phyloP scores from a whole-genome alignment of 2,888 invertebrate genomes.

The Campoplex nolae region DNA sequence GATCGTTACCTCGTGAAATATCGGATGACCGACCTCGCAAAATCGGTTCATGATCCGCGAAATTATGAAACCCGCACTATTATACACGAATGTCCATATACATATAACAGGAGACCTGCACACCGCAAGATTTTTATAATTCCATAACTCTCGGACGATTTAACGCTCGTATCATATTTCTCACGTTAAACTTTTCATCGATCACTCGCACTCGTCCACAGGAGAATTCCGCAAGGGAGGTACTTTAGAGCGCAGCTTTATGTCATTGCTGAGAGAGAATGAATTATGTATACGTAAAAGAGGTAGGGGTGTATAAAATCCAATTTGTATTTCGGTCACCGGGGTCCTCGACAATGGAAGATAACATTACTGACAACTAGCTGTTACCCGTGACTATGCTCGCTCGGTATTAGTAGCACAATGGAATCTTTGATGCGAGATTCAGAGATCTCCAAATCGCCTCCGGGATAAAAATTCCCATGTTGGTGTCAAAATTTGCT shows the following conservation, averaged over 20 bases:
- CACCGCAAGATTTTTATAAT: conserved; percentile 71
- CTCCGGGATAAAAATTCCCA: neutral
- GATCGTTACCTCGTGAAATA: conserved; percentile 69
- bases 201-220: conserved; percentile 15
- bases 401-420: neutral
- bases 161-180: conserved; percentile 70
- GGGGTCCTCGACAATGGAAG: neutral
- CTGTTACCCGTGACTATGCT: neutral
- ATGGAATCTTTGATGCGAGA: neutral
- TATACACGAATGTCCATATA: neutral
- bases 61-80: conserved; percentile 66
- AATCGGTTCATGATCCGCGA: conserved; percentile 72
- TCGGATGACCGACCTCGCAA: conserved; percentile 50
- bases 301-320: neutral
- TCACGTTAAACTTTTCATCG: conserved; percentile 62
- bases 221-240: neutral
- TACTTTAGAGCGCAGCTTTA: conserved; percentile 59
- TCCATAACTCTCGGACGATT: conserved; percentile 71
- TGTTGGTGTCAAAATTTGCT: neutral
- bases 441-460: neutral
- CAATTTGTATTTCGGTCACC: neutral
- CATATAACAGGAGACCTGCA: conserved; percentile 22
- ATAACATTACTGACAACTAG: neutral
- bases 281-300: conserved; percentile 43
- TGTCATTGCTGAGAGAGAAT: conserved; percentile 43